Evolutionary conservation across 2,797 vertebrate genomes (phyloP), one percentile per base, ranked within the genome.

Genomic region (Tapirus indicus): DNA sequence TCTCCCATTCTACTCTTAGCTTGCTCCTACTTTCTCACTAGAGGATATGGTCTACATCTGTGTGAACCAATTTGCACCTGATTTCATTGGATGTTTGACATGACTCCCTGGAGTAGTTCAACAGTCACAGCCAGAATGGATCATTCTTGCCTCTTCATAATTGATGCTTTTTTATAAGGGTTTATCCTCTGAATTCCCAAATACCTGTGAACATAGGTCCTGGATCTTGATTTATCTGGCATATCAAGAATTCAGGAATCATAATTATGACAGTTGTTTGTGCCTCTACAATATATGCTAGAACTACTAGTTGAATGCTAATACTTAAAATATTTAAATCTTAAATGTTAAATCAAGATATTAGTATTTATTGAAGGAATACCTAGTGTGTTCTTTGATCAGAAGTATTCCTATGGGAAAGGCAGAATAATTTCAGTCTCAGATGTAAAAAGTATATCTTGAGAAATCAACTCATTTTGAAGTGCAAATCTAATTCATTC

Each of bases 401-500:
- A 62, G n/a, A 95, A 82, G 52, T 38, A 21, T 68, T 95, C 27
- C 44, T 82, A 20, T 16, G 44, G 16, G 10, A 83, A 79, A 87
- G 12, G 56, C 14, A 77, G 93, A 47, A 41, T 54, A 13, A 78
- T 82, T 82, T 94, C 10, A 38, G 17, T 85, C 49, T 49, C 54
- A 29, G 12, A 47, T 77, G 27, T 91, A 66, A 91, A n/a, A 85
- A 64, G 35, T 64, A 14, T 94, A 41, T 71, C 74, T 91, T 79
- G 49, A 91, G 10, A 72, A 93, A 96, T 88, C 29, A 94, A 58
- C n/a, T 5, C 35, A 84, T n/a, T 85, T 71, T 90, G 89, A 95
- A 69, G 92, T 87, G 52, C 23, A 95, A 93, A 96, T 94, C 56
- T 89, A 80, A 82, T 77, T 58, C 35, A 64, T 95, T 88, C 32